Base-by-base conservation (phyloP, 1,140 invertebrate genomes). In the Drosophila malerkotliana region DNA sequence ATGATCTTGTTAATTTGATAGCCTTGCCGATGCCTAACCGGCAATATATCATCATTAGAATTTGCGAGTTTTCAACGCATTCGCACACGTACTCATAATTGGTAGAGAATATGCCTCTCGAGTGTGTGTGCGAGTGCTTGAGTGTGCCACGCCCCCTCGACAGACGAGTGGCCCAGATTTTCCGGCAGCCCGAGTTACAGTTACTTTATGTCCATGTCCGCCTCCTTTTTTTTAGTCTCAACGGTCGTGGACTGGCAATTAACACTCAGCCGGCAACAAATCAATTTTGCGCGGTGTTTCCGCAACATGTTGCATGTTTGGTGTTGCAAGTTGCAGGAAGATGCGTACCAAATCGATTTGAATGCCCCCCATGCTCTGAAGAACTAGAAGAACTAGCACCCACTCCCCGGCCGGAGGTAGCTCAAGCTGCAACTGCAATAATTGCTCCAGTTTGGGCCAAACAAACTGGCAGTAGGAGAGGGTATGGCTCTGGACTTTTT, bases 1-100 rank as follows among this genome's bases (percentile, higher is more conserved):
- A 73, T 64, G 83, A 88, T 88, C 83, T 88, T 83, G 83, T 88
- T 88, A 88, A 88, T 88, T 88, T 88, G 83, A 88, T 88, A 88
- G 82, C 71, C 66, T 68, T 67, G 67, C 32, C 71, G 60, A 58
- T 75, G 48, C 59, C 58, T 15, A 56, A 48, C 62, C 45, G 52
- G 44, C 76, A 71, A 87, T 88, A 88, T 73, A 72, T 88, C 83
- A 88, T 88, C 83, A 82, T 87, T 82, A 87, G 82, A 87, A 83
- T 83, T 88, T 88, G 83, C 69, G 72, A 87, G 82, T 77, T 85
- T 87, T 87, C 82, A 71, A 82, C 83, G 83, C 83, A 87, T 85
- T 82, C 58, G 54, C 62, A 81, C 83, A 78, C 82, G 77, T 75
- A 72, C 15, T 77, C 59, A 77, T 79, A 84, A 84, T 84, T 75